Conservation (phyloP, 2,113 vertebrate genomes). For the Oncorhynchus mykiss region DNA sequence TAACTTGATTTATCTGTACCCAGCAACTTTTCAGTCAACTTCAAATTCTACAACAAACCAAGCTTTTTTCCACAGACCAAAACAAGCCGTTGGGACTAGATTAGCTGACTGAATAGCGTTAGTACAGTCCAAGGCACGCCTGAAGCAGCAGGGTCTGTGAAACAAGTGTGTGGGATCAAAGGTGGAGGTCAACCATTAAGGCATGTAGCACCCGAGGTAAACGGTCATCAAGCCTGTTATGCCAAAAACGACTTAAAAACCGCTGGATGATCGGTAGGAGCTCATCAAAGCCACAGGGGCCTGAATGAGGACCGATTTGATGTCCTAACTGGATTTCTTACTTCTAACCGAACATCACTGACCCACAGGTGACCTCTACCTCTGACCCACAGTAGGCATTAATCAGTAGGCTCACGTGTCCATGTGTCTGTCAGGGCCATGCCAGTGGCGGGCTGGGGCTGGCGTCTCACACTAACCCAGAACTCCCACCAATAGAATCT, state of each 20-base stretch:
- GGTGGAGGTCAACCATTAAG: conserved; percentile 50
- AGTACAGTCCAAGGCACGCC: conserved; percentile 29
- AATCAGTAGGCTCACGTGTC: conserved; percentile 38
- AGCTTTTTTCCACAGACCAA: conserved; percentile 57
- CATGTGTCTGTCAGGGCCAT: conserved; percentile 49
- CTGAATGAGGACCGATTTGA: background rate
- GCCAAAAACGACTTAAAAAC: background rate
- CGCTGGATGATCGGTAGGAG: background rate
- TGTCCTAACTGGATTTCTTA: no score
- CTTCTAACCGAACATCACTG: background rate
- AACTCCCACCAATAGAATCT: background rate
- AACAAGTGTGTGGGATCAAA: conserved; percentile 29
- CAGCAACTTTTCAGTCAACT: conserved; percentile 57
- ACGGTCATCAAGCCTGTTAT: background rate
- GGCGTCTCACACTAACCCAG: background rate
- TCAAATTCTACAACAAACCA: conserved; percentile 1
- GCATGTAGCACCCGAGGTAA: background rate
- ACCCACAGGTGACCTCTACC: conserved; percentile 46
- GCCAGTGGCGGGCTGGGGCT: background rate
- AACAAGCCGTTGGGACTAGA: conserved; percentile 42
- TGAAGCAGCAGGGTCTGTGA: conserved; percentile 63
- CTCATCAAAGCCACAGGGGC: background rate
- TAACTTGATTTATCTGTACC: conserved; percentile 9
- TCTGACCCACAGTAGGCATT: conserved; percentile 42
- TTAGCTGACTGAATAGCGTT: conserved; percentile 35